Base-by-base conservation (phyloP, 2,113 vertebrate species). In the Morphnarchus princeps region DNA sequence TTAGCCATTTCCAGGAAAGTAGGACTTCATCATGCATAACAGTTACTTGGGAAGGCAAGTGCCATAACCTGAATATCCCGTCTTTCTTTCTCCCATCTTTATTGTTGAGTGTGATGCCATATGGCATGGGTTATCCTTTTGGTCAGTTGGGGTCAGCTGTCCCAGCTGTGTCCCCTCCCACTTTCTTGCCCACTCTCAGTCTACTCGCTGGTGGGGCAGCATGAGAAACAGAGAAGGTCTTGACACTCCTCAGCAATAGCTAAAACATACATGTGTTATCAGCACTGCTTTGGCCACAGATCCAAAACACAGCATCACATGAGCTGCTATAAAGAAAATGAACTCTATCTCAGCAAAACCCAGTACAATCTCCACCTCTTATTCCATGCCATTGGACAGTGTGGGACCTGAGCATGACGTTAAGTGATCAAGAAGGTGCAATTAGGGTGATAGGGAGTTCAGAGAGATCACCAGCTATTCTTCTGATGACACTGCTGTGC, bases 161-260 rank as follows among this genome's bases (percentile, higher is more conserved):
- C 36, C 29, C 13, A 38, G 31, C 18, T 42, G 22, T n/a, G 16
- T 61, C 16, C 14, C 5, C 28, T 81, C n/a, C 16, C 18, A 57
- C 2, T 34, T 49, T 83, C n/a, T 70, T 87, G 49, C 25, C 25
- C 18, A 16, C 5, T 5, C 25, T 7, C 36, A 80, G 29, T 9
- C 32, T 4, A 17, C 25, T 65, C 1, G 0, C 13, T 84, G 26
- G 10, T 1, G 5, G 13, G 16, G 25, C 22, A 73, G 36, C 0
- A 1, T 26, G 19, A 79, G 49, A 69, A 82, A 69, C 13, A 63
- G 34, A 87, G 31, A 34, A 50, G 36, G 13, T 45, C 36, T 90
- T 50, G 42, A 21, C 1, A 3, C 20, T 38, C 34, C 26, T 81
- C 28, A 76, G 55, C n/a, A 85, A 55, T 3, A 65, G 26, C 43